These are phyloP conservation scores for Zalophus californianus DNA, from an alignment of 2,797 vertebrate genomes.

Conservation along the genomic window DNA sequence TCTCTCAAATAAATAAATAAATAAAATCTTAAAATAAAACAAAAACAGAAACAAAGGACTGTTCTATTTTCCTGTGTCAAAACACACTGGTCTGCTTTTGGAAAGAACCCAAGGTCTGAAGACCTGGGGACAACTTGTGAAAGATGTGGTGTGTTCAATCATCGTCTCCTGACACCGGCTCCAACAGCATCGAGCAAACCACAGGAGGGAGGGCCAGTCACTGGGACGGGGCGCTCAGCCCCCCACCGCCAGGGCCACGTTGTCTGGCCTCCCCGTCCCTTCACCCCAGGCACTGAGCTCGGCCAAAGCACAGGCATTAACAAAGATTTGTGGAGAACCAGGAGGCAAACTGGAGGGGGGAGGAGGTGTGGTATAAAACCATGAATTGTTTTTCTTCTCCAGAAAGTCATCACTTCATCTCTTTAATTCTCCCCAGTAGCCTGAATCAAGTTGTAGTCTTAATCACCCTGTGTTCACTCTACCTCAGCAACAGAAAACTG, in stretches of 20 bases:
- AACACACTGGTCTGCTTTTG: background rate
- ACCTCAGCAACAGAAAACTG: background rate
- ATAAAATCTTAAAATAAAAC: background rate
- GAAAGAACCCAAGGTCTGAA: background rate
- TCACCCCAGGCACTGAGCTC: fast-evolving
- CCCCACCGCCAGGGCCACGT: fast-evolving
- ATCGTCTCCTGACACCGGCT: fast-evolving
- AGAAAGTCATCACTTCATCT: background rate
- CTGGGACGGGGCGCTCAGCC: fast-evolving
- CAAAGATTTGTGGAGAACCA: background rate
- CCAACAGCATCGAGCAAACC: background rate
- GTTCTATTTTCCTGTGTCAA: background rate
- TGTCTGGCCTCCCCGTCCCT: background rate
- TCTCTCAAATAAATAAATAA: background rate
- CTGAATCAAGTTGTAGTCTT: background rate
- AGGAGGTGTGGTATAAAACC: background rate
- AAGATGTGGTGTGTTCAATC: background rate
- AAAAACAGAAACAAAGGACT: background rate
- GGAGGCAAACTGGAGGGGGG: background rate
- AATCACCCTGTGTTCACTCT: background rate
- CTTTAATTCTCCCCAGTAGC: background rate
- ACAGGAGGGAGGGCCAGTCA: background rate
- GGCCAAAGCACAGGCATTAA: background rate
- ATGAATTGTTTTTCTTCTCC: background rate
- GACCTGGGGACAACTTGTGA: background rate